These are phyloP conservation scores for Seladonia tumulorum DNA, from an alignment of 2,888 invertebrate species.

Conservation along the genomic window DNA sequence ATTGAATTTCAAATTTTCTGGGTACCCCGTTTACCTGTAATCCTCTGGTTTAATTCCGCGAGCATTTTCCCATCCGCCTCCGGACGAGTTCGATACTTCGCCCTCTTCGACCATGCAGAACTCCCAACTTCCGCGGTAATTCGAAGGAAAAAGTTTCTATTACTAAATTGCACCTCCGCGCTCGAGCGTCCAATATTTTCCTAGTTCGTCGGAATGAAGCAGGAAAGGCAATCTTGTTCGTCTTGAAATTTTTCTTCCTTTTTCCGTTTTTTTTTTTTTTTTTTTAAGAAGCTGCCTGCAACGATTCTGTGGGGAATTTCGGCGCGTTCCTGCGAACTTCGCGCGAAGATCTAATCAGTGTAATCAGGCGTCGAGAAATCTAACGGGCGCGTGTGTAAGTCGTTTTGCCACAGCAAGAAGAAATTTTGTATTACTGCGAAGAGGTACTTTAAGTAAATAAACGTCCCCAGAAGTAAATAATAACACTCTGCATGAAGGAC, in stretches of 20 bases:
- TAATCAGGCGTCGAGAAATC: background rate
- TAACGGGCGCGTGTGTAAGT: background rate
- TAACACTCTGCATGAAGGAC: too few relatives aligned
- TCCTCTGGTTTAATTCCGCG: constrained; percentile 9
- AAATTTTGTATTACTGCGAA: too few relatives aligned
- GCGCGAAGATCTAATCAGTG: background rate
- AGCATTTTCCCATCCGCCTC: background rate
- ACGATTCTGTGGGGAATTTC: background rate
- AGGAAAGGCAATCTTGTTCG: background rate
- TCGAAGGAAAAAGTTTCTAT: constrained; percentile 29
- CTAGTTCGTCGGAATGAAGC: background rate
- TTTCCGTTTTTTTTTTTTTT: background rate
- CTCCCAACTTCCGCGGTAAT: constrained; percentile 20
- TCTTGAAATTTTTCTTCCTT: background rate
- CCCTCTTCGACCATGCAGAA: background rate
- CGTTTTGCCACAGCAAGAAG: constrained; percentile 13
- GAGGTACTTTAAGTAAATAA: too few relatives aligned
- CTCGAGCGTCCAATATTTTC: background rate
- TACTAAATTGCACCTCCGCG: constrained; percentile 8
- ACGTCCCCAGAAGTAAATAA: too few relatives aligned
- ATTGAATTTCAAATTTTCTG: constrained; percentile 13
- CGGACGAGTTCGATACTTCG: constrained; percentile 8
- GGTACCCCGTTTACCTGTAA: constrained; percentile 10
- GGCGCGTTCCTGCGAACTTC: background rate
- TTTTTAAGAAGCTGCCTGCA: background rate